These are phyloP conservation scores for Coryphaenoides rupestris DNA, from an alignment of 2,113 vertebrate genomes.

Conservation along the genomic window DNA sequence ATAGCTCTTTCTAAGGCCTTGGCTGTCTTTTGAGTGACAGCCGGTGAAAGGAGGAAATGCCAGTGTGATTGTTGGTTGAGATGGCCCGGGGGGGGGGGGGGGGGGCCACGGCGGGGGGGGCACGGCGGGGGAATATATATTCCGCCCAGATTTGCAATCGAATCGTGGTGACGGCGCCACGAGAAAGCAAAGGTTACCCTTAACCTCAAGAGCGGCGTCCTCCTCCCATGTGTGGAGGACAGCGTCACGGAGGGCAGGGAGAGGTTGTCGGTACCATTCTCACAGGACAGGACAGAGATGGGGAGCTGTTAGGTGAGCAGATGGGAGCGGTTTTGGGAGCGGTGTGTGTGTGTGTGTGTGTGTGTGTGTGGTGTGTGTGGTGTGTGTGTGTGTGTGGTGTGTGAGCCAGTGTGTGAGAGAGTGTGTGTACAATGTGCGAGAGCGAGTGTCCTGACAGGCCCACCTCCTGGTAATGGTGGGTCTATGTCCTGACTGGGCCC, in stretches of 20 bases:
- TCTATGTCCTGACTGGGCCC: neutral
- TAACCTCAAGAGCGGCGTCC: slow-evolving; percentile 34
- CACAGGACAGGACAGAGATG: slow-evolving; percentile 4
- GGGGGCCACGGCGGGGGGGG: no score
- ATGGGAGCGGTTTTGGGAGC: neutral
- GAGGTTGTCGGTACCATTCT: slow-evolving; percentile 33
- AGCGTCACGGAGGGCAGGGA: slow-evolving; percentile 9
- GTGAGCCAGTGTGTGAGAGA: slow-evolving; percentile 3
- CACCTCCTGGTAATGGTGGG: neutral
- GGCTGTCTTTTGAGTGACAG: slow-evolving; percentile 51
- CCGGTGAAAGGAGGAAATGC: slow-evolving; percentile 40
- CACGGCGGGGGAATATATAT: slow-evolving; percentile 45
- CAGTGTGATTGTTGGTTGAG: slow-evolving; percentile 51
- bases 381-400: neutral
- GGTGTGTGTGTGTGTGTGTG: neutral
- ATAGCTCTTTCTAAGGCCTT: slow-evolving; percentile 43
- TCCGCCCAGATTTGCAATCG: slow-evolving; percentile 33
- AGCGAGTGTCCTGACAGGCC: neutral
- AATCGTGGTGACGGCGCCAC: slow-evolving; percentile 15
- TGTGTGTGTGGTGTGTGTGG: neutral
- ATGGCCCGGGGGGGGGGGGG: slow-evolving; percentile 39
- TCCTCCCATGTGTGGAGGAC: slow-evolving; percentile 11
- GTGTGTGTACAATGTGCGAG: neutral
- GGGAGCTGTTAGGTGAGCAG: neutral
- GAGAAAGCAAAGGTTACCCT: slow-evolving; percentile 22